Evolutionary conservation across 2,888 invertebrate species (phyloP).

Genomic region (Atrina japonica): DNA sequence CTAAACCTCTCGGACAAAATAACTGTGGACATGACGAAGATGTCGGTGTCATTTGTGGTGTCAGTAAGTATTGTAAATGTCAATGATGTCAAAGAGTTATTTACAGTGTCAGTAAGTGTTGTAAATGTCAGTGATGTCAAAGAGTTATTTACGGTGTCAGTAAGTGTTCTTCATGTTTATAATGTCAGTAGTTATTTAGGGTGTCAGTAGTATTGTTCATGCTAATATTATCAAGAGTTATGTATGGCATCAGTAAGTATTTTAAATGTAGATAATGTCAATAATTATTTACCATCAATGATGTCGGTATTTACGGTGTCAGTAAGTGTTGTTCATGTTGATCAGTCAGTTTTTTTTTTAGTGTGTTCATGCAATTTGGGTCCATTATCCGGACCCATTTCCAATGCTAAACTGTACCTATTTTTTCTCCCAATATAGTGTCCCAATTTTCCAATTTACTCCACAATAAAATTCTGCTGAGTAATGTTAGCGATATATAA

Average conservation of each 20-base stretch:
- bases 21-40: conserved; percentile 89
- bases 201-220: too few species aligned
- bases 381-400: too few species aligned
- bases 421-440: too few species aligned
- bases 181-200: conserved; percentile 70
- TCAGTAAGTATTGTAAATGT: conserved; percentile 2
- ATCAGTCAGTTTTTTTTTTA: background rate
- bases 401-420: too few species aligned
- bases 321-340: conserved; percentile 3
- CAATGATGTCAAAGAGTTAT: conserved; percentile 68
- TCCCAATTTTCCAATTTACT: too few species aligned
- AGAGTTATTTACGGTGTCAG: conserved; percentile 70
- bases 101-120: conserved; percentile 35
- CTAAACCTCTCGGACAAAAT: conserved; percentile 86
- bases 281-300: conserved; percentile 81
- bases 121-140: too few species aligned
- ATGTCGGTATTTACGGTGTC: conserved; percentile 82
- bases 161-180: background rate
- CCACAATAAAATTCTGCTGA: too few species aligned
- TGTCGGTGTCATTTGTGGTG: conserved; percentile 82
- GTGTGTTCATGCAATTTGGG: too few species aligned
- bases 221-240: too few species aligned
- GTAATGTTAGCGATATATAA: too few species aligned
- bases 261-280: background rate
- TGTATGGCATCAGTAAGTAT: too few species aligned